These are phyloP conservation scores for Xenopus laevis DNA, from an alignment of 2,113 vertebrate genomes.

Conservation along the genomic window DNA sequence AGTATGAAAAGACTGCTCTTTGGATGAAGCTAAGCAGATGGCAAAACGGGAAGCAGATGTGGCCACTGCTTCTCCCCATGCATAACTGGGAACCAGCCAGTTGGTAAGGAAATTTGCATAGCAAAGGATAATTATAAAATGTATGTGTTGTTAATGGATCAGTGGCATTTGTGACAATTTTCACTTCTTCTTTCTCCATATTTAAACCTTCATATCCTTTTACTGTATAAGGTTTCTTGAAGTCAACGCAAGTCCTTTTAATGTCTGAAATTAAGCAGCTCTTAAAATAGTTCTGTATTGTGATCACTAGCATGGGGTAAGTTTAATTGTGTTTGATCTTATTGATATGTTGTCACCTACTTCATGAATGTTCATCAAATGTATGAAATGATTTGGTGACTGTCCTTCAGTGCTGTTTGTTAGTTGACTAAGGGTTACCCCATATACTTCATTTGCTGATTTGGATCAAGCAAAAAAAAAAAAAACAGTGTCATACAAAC, in stretches of 20 bases:
- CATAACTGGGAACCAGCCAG: constrained; percentile 78
- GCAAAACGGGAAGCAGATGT: constrained; percentile 88
- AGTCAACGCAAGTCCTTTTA: no score
- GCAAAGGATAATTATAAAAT: constrained; percentile 81
- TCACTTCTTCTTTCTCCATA: constrained; percentile 88
- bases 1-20: constrained; percentile 55
- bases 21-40: constrained; percentile 75
- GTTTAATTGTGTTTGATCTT: no score
- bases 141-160: constrained; percentile 73
- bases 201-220: constrained; percentile 17
- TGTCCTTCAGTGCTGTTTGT: no score
- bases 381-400: no score
- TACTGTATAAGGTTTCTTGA: background rate
- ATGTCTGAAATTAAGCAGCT: no score
- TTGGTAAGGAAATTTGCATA: constrained; percentile 89
- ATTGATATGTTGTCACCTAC: no score
- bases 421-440: no score
- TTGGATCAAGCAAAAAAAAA: no score
- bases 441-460: no score
- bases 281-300: background rate
- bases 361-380: no score
- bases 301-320: background rate
- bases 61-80: constrained; percentile 67
- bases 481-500: no score
- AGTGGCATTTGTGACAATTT: constrained; percentile 66